A percentile compares a stretch with the other conserved stretches of the same genome.
phyloP scores from a whole-genome alignment of 2,888 invertebrate species.

The Caenorhabditis panamensis region DNA sequence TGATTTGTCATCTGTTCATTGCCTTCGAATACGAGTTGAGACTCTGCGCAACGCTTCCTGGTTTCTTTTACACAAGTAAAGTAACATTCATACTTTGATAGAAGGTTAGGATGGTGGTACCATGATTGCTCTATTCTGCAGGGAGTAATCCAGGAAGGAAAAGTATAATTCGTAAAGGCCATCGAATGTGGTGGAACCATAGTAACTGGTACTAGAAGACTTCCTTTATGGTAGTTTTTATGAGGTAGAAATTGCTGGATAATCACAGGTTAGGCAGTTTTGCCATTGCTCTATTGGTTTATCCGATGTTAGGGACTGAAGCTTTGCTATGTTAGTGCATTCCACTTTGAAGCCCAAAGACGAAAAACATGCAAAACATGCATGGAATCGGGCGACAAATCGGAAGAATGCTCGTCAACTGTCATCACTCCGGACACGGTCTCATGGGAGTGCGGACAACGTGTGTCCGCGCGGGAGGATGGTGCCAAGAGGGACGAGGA shows the following conservation, averaged over 20 bases:
- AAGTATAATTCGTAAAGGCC: slow-evolving; percentile 12
- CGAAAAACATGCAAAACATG: slow-evolving; percentile 9
- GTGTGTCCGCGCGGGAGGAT: slow-evolving; percentile 18
- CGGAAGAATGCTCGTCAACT: slow-evolving; percentile 49
- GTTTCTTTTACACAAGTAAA: too few species aligned
- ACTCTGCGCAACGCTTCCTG: neutral
- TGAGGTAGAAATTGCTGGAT: neutral
- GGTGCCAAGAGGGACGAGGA: neutral
- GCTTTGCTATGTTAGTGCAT: neutral
- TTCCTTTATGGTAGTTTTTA: slow-evolving; percentile 1
- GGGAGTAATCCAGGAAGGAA: neutral
- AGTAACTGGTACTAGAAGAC: neutral
- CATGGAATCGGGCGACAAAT: slow-evolving; percentile 52
- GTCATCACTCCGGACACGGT: slow-evolving; percentile 42
- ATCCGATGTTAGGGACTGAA: neutral
- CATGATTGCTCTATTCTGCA: too few species aligned
- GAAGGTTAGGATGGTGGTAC: too few species aligned
- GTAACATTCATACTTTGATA: too few species aligned
- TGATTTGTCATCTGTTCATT: slow-evolving; percentile 15
- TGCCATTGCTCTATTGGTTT: neutral
- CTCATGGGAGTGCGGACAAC: slow-evolving; percentile 34
- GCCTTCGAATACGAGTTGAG: neutral
- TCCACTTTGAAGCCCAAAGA: neutral
- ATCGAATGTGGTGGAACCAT: slow-evolving; percentile 7
- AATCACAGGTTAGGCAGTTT: neutral